Evolutionary conservation across 2,113 vertebrate genomes (phyloP).

Genomic region (Notothenia rossii): DNA sequence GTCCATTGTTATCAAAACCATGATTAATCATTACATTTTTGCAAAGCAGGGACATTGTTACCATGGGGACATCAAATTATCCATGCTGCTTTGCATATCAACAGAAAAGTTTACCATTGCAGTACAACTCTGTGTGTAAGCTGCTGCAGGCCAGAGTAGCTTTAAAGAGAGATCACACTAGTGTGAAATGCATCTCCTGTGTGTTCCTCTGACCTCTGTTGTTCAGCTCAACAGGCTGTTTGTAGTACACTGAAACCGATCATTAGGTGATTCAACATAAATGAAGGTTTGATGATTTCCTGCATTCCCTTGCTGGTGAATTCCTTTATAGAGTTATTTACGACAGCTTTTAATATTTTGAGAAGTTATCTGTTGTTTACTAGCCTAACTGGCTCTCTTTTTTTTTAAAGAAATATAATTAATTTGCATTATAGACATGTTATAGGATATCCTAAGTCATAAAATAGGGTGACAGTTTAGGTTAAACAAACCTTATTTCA

Average conservation of each 20-base stretch:
- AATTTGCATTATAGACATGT: not conserved
- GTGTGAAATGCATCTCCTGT: conserved; percentile 10
- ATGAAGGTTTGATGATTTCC: conserved; percentile 18
- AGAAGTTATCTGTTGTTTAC: not conserved
- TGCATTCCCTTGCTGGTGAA: conserved; percentile 16
- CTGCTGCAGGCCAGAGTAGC: conserved; percentile 46
- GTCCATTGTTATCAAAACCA: conserved; percentile 65
- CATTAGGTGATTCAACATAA: conserved; percentile 49
- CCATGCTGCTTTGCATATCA: conserved; percentile 81
- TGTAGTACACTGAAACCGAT: conserved; percentile 37
- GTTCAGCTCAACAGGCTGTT: conserved; percentile 35
- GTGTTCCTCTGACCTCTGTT: conserved; percentile 34
- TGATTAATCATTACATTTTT: conserved; percentile 82
- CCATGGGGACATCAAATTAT: conserved; percentile 76
- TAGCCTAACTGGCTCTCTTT: not conserved
- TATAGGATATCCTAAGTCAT: not conserved
- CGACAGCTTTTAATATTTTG: not conserved
- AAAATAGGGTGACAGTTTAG: not conserved
- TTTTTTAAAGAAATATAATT: not conserved
- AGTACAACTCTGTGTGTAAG: conserved; percentile 36
- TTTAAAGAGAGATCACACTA: conserved; percentile 36
- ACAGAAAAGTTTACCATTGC: conserved; percentile 78
- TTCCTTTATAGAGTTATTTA: not conserved
- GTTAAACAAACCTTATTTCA: not conserved
- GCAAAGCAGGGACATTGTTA: conserved; percentile 73